phyloP scores from a whole-genome alignment of 2,888 invertebrate genomes.

The Epinotia demarniana region DNA sequence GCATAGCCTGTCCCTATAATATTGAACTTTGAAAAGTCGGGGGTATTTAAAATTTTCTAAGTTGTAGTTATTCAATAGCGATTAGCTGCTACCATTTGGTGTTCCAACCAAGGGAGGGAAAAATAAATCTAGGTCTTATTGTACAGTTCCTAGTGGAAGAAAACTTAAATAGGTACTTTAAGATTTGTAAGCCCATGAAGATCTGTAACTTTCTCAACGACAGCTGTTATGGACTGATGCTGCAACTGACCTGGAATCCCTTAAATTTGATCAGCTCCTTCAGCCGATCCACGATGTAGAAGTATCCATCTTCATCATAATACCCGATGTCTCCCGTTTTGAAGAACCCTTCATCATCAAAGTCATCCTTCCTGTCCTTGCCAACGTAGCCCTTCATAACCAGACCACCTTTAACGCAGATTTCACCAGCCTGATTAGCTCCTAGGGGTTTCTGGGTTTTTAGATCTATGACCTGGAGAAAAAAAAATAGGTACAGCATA shows the following conservation, averaged over 20 bases:
- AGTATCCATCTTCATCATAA: constrained; percentile 67
- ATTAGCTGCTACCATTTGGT: too few species aligned
- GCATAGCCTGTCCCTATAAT: too few species aligned
- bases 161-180: too few species aligned
- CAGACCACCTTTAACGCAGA: constrained; percentile 90
- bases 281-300: constrained; percentile 70
- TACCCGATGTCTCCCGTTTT: constrained; percentile 85
- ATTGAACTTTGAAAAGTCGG: too few species aligned
- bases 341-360: constrained; percentile 91
- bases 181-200: too few species aligned
- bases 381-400: constrained; percentile 92
- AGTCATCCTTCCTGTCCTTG: constrained; percentile 79
- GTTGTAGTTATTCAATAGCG: too few species aligned
- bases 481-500: neutral
- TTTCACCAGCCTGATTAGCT: constrained; percentile 89
- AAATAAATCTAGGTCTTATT: too few species aligned
- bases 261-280: constrained; percentile 79
- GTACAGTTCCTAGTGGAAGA: too few species aligned
- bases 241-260: constrained; percentile 65
- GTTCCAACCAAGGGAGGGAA: too few species aligned
- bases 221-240: neutral
- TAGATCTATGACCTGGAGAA: constrained; percentile 78
- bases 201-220: neutral
- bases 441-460: constrained; percentile 86
- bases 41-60: too few species aligned